Conservation (phyloP, 2,888 invertebrate genomes). For the Rhagonycha lutea region DNA sequence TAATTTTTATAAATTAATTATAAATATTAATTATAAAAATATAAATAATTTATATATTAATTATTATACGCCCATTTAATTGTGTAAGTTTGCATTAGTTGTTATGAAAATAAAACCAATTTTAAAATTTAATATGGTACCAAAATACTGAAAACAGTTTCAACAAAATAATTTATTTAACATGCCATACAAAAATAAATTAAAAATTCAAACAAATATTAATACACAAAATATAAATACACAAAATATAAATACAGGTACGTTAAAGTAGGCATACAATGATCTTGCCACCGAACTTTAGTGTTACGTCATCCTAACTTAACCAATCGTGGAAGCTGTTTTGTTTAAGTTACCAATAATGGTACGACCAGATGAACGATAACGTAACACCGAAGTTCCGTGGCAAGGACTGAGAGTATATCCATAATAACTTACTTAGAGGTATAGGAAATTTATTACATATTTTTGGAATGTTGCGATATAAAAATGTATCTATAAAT, state of each 20-base stretch:
- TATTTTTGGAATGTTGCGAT: neutral
- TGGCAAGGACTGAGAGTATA: neutral
- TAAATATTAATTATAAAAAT: too few species aligned
- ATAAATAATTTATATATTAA: too few species aligned
- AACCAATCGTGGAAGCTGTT: too few species aligned
- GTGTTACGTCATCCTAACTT: too few species aligned
- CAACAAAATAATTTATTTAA: slow-evolving; percentile 9
- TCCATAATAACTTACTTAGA: neutral
- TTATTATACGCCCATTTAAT: too few species aligned
- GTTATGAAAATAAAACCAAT: too few species aligned
- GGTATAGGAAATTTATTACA: neutral
- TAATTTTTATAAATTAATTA: too few species aligned
- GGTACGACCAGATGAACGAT: too few species aligned
- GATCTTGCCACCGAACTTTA: too few species aligned
- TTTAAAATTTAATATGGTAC: neutral
- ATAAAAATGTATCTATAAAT: neutral
- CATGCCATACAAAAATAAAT: slow-evolving; percentile 13
- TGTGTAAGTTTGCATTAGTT: too few species aligned
- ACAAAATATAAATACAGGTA: neutral
- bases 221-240: neutral
- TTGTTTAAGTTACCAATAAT: too few species aligned
- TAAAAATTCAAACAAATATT: neutral
- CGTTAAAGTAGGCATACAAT: neutral
- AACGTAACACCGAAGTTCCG: too few species aligned
- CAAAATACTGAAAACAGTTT: neutral